Percentiles rank a stretch among this genome's conserved stretches.
phyloP scores from a whole-genome alignment of 2,113 vertebrate genomes.

The Chamaetylas fuelleborni region DNA sequence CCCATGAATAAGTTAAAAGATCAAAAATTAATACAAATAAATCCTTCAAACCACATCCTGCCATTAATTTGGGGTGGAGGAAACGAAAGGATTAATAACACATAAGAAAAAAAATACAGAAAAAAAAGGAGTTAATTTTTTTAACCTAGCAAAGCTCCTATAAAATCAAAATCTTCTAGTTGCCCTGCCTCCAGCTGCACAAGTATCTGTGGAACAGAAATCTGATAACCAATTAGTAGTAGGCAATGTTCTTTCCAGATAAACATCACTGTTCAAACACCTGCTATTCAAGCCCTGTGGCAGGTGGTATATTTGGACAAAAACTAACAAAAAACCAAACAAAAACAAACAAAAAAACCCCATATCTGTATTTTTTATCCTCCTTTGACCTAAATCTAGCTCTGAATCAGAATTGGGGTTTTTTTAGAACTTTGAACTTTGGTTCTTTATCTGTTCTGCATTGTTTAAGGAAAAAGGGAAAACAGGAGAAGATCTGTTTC shows the following conservation, averaged over 20 bases:
- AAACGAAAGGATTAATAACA: not conserved
- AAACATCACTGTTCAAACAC: not conserved
- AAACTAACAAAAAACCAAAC: not conserved
- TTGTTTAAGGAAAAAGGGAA: not conserved
- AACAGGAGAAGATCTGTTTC: not conserved
- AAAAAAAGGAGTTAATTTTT: not conserved
- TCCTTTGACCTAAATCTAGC: not conserved
- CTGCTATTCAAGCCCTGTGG: not conserved
- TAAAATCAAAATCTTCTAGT: not conserved
- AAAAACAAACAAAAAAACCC: not conserved
- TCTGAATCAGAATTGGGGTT: not conserved
- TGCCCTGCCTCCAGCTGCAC: not conserved
- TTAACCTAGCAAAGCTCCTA: not conserved
- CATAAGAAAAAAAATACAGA: rapidly evolving
- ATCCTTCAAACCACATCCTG: not conserved
- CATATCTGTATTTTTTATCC: not conserved
- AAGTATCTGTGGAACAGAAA: not conserved
- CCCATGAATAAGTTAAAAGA: not conserved
- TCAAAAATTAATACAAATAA: not conserved
- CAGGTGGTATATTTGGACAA: not conserved
- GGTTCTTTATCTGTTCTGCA: not conserved
- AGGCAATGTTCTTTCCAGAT: not conserved
- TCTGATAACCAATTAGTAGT: not conserved
- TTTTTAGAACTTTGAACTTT: not conserved
- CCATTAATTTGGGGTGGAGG: not conserved